These are phyloP conservation scores for Coptotermes formosanus DNA, from an alignment of 1,140 invertebrate genomes.

Conservation along the genomic window DNA sequence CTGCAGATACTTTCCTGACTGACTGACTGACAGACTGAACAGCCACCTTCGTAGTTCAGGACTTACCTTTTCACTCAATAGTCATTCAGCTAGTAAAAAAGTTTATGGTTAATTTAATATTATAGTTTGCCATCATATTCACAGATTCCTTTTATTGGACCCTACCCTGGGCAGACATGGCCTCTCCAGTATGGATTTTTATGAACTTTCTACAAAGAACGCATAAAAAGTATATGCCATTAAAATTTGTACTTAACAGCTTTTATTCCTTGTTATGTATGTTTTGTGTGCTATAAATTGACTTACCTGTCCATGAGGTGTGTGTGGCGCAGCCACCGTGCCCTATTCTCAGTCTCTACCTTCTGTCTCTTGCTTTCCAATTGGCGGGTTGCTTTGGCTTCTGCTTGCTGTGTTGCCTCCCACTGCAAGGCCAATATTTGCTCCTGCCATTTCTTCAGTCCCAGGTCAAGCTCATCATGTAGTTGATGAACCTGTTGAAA, in stretches of 20 bases:
- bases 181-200: no score
- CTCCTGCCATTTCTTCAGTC: slow-evolving; percentile 44
- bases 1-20: no score
- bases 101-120: no score
- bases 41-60: no score
- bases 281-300: background rate
- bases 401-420: slow-evolving; percentile 39
- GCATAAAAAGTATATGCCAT: background rate
- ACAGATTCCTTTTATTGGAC: no score
- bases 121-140: no score
- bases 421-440: slow-evolving; percentile 42
- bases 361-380: slow-evolving; percentile 39
- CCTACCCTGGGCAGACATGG: no score
- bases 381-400: slow-evolving; percentile 37
- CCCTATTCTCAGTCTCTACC: slow-evolving; percentile 39
- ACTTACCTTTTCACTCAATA: no score
- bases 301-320: slow-evolving; percentile 39
- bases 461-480: slow-evolving; percentile 41
- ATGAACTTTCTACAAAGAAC: background rate
- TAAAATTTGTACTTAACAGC: background rate
- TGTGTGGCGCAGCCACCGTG: slow-evolving; percentile 37
- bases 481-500: slow-evolving; percentile 40
- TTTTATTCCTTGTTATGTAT: background rate
- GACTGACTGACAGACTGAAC: no score
- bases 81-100: no score